A percentile compares a stretch with the other conserved stretches of the same genome.
Evolutionary conservation across 2,113 vertebrate species (phyloP).

Genomic region (Aptenodytes patagonicus): DNA sequence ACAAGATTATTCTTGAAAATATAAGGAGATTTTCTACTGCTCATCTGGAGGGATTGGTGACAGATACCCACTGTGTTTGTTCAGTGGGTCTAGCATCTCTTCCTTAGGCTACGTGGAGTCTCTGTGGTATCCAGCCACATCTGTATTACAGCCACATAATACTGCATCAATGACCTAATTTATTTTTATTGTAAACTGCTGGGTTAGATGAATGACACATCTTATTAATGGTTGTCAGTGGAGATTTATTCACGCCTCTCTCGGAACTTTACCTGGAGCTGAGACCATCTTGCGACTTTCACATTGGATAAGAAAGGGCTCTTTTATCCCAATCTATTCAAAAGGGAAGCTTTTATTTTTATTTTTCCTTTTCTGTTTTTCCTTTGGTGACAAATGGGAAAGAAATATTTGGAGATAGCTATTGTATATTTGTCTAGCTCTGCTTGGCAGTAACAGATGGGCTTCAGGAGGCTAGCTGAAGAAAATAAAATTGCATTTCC

Average conservation of each 20-base stretch:
- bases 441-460: background rate
- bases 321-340: background rate
- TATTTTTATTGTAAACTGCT: background rate
- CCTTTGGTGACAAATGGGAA: background rate
- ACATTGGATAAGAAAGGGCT: background rate
- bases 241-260: background rate
- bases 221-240: background rate
- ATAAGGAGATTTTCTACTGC: background rate
- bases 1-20: background rate
- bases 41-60: background rate
- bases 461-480: background rate
- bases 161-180: background rate
- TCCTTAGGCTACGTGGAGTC: background rate
- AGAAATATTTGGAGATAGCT: background rate
- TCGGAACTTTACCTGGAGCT: conserved; percentile 1
- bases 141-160: background rate
- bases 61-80: background rate
- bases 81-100: background rate
- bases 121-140: background rate
- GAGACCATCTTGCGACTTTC: background rate
- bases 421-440: background rate
- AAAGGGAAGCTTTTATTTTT: background rate
- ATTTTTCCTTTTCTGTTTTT: background rate
- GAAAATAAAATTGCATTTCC: conserved; percentile 15
- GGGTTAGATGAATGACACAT: background rate